A percentile compares a stretch with the other conserved stretches of the same genome.
Evolutionary conservation across 2,113 vertebrate genomes (phyloP).

Genomic region (Syngnathus typhle): DNA sequence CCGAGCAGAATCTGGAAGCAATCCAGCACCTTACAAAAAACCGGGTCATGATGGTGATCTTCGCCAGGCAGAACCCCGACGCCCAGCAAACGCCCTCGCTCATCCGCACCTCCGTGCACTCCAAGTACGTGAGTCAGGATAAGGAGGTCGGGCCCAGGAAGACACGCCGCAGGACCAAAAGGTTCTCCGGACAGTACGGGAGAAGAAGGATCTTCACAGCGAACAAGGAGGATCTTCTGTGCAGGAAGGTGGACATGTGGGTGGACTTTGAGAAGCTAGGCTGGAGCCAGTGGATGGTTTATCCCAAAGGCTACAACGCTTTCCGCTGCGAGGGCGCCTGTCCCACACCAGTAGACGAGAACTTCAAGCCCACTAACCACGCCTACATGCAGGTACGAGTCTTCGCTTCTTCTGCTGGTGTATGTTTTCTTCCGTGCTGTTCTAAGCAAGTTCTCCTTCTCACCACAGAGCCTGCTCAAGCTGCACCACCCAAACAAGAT

Average conservation of each 20-base stretch:
- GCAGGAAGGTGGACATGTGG: conserved; percentile 79
- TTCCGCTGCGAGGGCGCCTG: conserved; percentile 81
- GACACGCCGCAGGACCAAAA: conserved; percentile 43
- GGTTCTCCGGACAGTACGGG: conserved; percentile 49
- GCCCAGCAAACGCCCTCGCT: conserved; percentile 62
- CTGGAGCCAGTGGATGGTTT: conserved; percentile 83
- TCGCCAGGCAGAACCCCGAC: conserved; percentile 59
- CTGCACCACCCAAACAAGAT: conserved; percentile 75
- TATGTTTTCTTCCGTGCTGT: too few species aligned
- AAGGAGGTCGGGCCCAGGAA: conserved; percentile 8
- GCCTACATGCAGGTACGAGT: conserved; percentile 82
- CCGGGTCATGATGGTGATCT: conserved; percentile 78
- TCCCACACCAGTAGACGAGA: conserved; percentile 76
- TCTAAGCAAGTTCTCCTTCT: conserved; percentile 7
- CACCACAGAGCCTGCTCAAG: conserved; percentile 77
- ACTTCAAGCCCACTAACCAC: conserved; percentile 79
- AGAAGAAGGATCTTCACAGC: conserved; percentile 23
- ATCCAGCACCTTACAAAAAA: conserved; percentile 44
- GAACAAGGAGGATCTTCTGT: conserved; percentile 51
- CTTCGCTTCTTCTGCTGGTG: neutral
- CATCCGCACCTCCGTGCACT: conserved; percentile 75
- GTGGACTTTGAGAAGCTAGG: conserved; percentile 81
- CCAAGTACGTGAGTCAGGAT: conserved; percentile 73
- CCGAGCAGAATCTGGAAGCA: conserved; percentile 7
- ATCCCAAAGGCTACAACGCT: conserved; percentile 79